Evolutionary conservation across 1,140 invertebrate genomes (phyloP).

Genomic region (Limonius californicus): DNA sequence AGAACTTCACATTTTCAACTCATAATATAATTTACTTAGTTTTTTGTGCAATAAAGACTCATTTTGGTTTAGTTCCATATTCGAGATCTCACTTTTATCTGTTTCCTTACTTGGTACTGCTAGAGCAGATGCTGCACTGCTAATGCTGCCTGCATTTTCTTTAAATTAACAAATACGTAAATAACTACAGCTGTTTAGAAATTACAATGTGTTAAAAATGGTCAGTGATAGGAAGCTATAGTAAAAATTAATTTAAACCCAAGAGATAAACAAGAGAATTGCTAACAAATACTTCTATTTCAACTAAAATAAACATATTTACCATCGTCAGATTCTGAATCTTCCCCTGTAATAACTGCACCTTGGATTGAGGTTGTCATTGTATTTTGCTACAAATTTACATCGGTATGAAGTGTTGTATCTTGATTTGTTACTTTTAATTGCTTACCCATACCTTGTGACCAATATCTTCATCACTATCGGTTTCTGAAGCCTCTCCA

Average conservation of each 20-base stretch:
- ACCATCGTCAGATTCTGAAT: slow-evolving; percentile 45
- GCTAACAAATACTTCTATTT: too few species aligned
- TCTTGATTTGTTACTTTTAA: too few species aligned
- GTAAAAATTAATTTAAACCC: neutral
- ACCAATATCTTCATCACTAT: slow-evolving; percentile 40
- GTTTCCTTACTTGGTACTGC: slow-evolving; percentile 9
- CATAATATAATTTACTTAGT: slow-evolving; percentile 33
- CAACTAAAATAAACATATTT: too few species aligned
- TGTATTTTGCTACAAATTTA: neutral
- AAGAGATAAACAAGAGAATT: neutral
- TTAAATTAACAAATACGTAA: neutral
- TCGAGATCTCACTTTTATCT: neutral
- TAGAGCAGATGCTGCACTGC: slow-evolving; percentile 37
- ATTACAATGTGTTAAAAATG: too few species aligned
- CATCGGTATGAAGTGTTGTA: neutral
- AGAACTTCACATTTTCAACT: neutral
- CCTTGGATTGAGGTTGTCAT: slow-evolving; percentile 35
- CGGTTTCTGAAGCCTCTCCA: slow-evolving; percentile 45
- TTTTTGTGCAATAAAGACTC: slow-evolving; percentile 42
- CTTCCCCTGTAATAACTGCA: slow-evolving; percentile 42
- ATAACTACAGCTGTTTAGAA: too few species aligned
- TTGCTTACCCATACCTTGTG: neutral
- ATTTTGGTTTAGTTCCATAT: slow-evolving; percentile 14
- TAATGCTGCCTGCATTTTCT: slow-evolving; percentile 34
- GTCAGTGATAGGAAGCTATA: too few species aligned